These are phyloP conservation scores for Stichodactyla helianthus DNA, from an alignment of 64 coral and sea anemone species.

Conservation along the genomic window DNA sequence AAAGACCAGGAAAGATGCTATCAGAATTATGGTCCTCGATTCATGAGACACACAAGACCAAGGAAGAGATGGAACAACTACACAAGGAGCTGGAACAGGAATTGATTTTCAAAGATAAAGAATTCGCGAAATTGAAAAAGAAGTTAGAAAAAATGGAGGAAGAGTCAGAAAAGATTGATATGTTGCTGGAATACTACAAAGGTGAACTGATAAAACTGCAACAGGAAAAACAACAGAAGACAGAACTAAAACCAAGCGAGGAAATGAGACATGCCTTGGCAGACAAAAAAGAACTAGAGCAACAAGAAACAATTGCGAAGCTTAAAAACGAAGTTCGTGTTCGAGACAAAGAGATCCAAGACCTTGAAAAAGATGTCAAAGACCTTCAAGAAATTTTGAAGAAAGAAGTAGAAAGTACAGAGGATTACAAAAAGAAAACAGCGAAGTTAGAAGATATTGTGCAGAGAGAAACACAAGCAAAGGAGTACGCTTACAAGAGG, in stretches of 20 bases:
- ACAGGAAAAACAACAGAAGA: not conserved
- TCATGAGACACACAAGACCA: slow-evolving; percentile 2
- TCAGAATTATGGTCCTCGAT: slow-evolving; percentile 3
- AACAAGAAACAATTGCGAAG: not conserved
- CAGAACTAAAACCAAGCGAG: not conserved
- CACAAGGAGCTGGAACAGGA: not conserved
- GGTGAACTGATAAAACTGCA: slow-evolving; percentile 5
- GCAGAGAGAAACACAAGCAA: slow-evolving; percentile 18
- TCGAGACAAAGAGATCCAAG: not conserved
- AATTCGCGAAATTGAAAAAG: slow-evolving; percentile 1
- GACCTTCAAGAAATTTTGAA: not conserved
- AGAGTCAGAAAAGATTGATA: not conserved
- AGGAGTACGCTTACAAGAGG: slow-evolving; percentile 28
- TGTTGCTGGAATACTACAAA: slow-evolving; percentile 7
- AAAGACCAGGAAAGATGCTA: not conserved
- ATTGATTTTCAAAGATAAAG: not conserved
- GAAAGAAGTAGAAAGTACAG: slow-evolving; percentile 1
- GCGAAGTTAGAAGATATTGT: slow-evolving; percentile 22
- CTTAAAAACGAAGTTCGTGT: not conserved
- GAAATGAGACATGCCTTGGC: not conserved
- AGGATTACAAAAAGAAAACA: slow-evolving; percentile 5
- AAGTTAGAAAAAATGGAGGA: not conserved
- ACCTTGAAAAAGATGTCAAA: slow-evolving; percentile 6
- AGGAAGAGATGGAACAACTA: not conserved
- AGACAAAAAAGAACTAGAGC: not conserved